phyloP scores from a whole-genome alignment of 2,797 vertebrate genomes.

The Coilia nasus region DNA sequence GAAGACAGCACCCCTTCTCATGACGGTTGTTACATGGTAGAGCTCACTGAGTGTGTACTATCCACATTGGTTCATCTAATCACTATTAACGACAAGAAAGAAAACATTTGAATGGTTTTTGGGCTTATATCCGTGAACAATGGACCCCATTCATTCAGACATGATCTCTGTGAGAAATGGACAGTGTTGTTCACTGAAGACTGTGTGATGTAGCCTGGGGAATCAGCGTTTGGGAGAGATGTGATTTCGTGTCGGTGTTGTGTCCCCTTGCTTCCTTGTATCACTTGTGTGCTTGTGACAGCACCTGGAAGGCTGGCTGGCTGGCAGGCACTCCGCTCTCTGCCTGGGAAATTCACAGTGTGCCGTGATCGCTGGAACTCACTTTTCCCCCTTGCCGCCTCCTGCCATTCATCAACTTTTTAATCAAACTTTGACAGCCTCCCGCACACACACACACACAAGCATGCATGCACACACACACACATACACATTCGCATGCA shows the following conservation, averaged over 20 bases:
- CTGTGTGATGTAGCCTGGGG: background rate
- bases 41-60: background rate
- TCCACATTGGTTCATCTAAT: background rate
- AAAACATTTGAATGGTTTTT: background rate
- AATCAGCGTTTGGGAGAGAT: background rate
- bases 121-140: background rate
- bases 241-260: too few relatives aligned
- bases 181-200: background rate
- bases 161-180: background rate
- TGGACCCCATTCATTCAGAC: background rate
- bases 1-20: background rate
- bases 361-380: constrained; percentile 3
- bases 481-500: too few relatives aligned
- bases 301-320: background rate
- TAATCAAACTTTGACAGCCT: constrained; percentile 44
- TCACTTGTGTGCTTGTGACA: background rate
- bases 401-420: constrained; percentile 41
- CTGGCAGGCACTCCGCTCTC: background rate
- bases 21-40: background rate
- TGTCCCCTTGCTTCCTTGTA: background rate
- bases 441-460: background rate
- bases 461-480: too few relatives aligned
- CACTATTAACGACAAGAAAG: background rate
- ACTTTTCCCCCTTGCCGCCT: too few relatives aligned
- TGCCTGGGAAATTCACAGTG: background rate